Evolutionary conservation across 1,140 invertebrate species (phyloP).

Genomic region (Campoletis sonorensis): DNA sequence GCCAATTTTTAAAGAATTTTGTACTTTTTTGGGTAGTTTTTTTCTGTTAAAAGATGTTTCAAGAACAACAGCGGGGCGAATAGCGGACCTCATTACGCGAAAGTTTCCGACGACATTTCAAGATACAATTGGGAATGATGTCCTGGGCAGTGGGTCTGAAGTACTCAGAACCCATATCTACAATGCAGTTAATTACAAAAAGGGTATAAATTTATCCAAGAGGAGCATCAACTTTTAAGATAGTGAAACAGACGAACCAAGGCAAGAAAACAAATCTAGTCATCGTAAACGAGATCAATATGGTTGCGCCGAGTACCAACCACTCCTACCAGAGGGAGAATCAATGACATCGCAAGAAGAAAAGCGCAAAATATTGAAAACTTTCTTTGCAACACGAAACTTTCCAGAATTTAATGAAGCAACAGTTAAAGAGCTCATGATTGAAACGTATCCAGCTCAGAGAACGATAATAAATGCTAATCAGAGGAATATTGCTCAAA

Average conservation of each 20-base stretch:
- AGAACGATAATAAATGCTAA: slow-evolving; percentile 20
- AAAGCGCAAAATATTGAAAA: slow-evolving; percentile 37
- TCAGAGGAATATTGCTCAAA: background rate
- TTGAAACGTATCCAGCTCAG: slow-evolving; percentile 19
- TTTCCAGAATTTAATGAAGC: slow-evolving; percentile 15
- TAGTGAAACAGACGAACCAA: slow-evolving; percentile 5
- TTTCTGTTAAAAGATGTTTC: slow-evolving; percentile 29
- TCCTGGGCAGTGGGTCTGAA: slow-evolving; percentile 21
- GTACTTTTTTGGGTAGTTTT: too few relatives aligned
- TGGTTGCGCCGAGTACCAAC: slow-evolving; percentile 51
- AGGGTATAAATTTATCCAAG: background rate
- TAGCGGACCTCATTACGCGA: background rate
- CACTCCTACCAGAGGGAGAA: slow-evolving; percentile 42
- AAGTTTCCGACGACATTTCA: slow-evolving; percentile 24
- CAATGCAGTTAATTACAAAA: slow-evolving; percentile 28
- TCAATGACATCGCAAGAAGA: slow-evolving; percentile 43
- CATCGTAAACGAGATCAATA: slow-evolving; percentile 51
- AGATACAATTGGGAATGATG: background rate
- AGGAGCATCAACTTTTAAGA: background rate
- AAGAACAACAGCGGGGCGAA: slow-evolving; percentile 21
- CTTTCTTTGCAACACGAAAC: background rate
- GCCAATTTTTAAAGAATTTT: too few relatives aligned
- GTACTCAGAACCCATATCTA: slow-evolving; percentile 25
- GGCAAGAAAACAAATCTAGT: background rate
- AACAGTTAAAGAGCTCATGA: slow-evolving; percentile 14